Conservation (phyloP, 2,888 invertebrate species). For the Drosophila subquinaria region DNA sequence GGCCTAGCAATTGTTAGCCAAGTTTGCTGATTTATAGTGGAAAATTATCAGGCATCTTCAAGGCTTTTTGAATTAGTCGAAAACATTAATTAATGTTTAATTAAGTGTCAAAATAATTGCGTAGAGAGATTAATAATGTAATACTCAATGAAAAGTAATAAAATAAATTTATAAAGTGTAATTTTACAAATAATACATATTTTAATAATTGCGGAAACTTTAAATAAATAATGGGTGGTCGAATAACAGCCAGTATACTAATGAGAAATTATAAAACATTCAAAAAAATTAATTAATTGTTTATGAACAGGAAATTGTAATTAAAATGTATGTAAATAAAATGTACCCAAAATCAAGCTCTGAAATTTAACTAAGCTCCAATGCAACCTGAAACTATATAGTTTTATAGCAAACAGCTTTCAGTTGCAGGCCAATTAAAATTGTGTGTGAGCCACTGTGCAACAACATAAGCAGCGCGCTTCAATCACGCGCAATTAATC, state of each 20-base stretch:
- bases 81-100: no score
- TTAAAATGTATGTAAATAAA: not conserved
- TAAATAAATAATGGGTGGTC: no score
- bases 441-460: conserved; percentile 57
- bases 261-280: no score
- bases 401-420: conserved; percentile 9
- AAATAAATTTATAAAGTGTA: no score
- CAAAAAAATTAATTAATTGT: not conserved
- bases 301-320: not conserved
- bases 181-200: no score
- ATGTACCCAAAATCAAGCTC: not conserved
- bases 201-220: no score
- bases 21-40: not conserved
- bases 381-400: not conserved
- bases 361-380: not conserved
- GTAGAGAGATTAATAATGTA: no score
- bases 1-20: not conserved
- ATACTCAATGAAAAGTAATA: no score
- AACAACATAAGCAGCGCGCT: conserved; percentile 66
- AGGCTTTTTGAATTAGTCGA: no score
- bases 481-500: conserved; percentile 82
- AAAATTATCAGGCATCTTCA: no score
- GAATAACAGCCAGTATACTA: no score
- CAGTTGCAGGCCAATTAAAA: conserved; percentile 3
- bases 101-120: no score